Evolutionary conservation across 2,797 vertebrate genomes (phyloP).

Genomic region (Mareca strepera): DNA sequence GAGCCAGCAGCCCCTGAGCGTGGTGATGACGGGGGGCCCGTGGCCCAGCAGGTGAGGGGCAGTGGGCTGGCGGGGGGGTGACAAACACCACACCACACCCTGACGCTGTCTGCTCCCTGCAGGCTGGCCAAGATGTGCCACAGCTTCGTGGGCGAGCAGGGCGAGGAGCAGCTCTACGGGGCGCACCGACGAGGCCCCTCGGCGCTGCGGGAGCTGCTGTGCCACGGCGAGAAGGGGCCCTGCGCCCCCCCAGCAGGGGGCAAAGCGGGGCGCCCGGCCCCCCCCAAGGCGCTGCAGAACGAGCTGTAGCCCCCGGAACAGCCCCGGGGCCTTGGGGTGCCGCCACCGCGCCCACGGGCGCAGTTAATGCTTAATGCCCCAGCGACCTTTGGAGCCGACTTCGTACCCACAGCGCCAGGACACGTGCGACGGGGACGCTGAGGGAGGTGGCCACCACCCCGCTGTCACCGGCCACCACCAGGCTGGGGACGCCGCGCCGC

Average conservation of each 20-base stretch:
- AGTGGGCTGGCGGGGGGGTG: fast-evolving
- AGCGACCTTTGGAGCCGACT: constrained; percentile 56
- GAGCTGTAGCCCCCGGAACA: constrained; percentile 35
- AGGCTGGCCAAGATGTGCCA: constrained; percentile 75
- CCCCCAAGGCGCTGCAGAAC: not conserved
- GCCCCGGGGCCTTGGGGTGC: not conserved
- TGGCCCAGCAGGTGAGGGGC: constrained; percentile 70
- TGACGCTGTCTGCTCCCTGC: fast-evolving
- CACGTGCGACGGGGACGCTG: not conserved
- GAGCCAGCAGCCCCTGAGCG: constrained; percentile 24
- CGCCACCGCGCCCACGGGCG: no score
- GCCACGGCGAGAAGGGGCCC: constrained; percentile 38
- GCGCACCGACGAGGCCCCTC: constrained; percentile 39
- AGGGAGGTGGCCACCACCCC: not conserved
- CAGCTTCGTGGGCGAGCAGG: constrained; percentile 72
- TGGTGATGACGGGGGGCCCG: constrained; percentile 70
- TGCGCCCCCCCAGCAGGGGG: not conserved
- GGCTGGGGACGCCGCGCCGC: not conserved
- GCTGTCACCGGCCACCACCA: not conserved
- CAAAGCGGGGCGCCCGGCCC: not conserved
- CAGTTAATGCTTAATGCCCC: constrained; percentile 65
- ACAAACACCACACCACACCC: fast-evolving
- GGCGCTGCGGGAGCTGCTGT: constrained; percentile 69
- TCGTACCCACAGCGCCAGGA: not conserved
- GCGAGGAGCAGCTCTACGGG: constrained; percentile 69